Evolutionary conservation across 2,888 invertebrate genomes (phyloP), one percentile per base, ranked within the genome.

Genomic region (Isotomurus palustris): DNA sequence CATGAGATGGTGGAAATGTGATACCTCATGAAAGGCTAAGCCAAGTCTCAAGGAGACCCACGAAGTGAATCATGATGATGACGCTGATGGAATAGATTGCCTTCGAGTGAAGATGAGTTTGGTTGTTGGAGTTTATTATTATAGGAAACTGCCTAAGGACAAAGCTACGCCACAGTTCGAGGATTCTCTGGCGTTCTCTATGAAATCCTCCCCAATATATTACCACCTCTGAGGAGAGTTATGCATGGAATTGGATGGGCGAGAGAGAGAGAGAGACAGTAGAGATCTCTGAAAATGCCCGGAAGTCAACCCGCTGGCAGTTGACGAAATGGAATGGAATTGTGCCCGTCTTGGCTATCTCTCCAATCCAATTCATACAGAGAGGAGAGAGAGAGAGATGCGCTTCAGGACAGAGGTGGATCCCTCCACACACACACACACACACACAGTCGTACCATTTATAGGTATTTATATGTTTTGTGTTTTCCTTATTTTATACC

Each of bases 111-210:
- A 58, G 62, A 62, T 59, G 64, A 65, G 65, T 62, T 65, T 60
- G 62, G 61, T 59, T 68, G 68, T 66, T 64, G 62, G 66, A 68
- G 68, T 68, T 68, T 68, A 68, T 68, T 68, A 68, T 68, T 68
- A 66, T 56, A 68, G 66, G 56, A 58, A 65, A 66, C 54, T 38
- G 64, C 68, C 62, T 10, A 49, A 52, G 63, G 66, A 63, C 24
- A 53, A 56, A 55, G 54, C 56, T 56, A 52, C 48, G 58, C 56
- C 56, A 54, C 40, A 49, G 29, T 45, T 24, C 45, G 56, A 45
- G 38, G 27, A 32, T 49, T 56, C 55, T 55, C 56, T 55, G 36
- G 35, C 35, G 35, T 49, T 49, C 40, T n/a, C 28, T 47, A 47
- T 49, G 49, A 49, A 49, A 49, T 49, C 49, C 49, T 47, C 28